These are phyloP conservation scores for Cheilosia vulpina DNA, from an alignment of 2,888 invertebrate species.

Conservation along the genomic window DNA sequence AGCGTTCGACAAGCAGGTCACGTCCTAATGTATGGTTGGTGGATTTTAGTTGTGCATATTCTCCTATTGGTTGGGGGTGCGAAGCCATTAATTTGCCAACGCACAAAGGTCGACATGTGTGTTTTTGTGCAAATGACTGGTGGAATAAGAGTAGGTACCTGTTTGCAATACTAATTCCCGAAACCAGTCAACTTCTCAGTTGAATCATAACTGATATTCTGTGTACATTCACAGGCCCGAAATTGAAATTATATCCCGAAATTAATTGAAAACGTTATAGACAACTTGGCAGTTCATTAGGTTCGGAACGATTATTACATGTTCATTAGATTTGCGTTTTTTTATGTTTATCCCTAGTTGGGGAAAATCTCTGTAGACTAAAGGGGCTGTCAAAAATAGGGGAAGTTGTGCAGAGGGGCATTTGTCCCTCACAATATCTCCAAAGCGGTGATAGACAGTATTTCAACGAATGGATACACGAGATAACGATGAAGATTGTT, in stretches of 20 bases:
- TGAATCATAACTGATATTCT: constrained; percentile 28
- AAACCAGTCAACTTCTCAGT: neutral
- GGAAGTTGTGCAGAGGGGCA: constrained; percentile 35
- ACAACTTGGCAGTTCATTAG: constrained; percentile 42
- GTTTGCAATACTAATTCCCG: constrained; percentile 37
- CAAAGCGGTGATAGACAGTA: neutral
- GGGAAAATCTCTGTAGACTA: constrained; percentile 17
- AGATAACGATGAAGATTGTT: constrained; percentile 42
- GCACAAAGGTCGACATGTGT: constrained; percentile 17
- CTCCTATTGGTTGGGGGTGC: constrained; percentile 38
- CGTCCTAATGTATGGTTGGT: constrained; percentile 38
- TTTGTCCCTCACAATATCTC: neutral
- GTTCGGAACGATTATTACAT: neutral
- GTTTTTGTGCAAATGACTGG: constrained; percentile 29
- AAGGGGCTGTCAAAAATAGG: neutral
- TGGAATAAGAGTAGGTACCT: constrained; percentile 38
- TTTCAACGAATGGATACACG: neutral
- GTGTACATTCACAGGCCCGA: constrained; percentile 10
- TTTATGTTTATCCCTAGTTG: neutral
- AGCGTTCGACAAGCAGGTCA: constrained; percentile 60
- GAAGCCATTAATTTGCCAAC: constrained; percentile 66
- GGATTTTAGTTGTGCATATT: constrained; percentile 33
- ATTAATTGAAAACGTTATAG: constrained; percentile 17
- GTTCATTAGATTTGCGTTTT: neutral
- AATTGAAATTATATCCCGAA: constrained; percentile 23